A percentile compares a stretch with the other conserved stretches of the same genome.
phyloP scores from a whole-genome alignment of 1,140 invertebrate species.

The Pachypsylla venusta region DNA sequence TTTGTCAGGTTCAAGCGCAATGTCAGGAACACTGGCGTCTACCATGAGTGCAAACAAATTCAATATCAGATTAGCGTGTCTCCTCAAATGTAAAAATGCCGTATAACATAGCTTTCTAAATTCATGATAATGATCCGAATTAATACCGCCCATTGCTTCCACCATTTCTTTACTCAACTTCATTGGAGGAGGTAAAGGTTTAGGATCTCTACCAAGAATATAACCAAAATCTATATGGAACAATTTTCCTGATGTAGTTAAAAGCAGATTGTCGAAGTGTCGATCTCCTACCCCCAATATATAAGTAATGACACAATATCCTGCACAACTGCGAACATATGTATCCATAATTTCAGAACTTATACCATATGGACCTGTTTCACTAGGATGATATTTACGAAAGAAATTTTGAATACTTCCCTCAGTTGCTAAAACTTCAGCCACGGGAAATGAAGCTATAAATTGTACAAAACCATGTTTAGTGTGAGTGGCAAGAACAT shows the following conservation, averaged over 20 bases:
- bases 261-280: conserved; percentile 90
- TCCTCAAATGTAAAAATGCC: conserved; percentile 84
- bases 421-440: conserved; percentile 74
- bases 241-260: conserved; percentile 77
- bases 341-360: conserved; percentile 91
- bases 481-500: conserved; percentile 81
- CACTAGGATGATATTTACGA: conserved; percentile 71
- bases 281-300: conserved; percentile 93
- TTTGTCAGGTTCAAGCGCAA: conserved; percentile 96
- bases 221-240: conserved; percentile 99
- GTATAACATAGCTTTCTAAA: conserved; percentile 93
- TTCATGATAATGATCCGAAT: conserved; percentile 84
- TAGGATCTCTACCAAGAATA: conserved; percentile 94
- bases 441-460: conserved; percentile 85
- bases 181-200: conserved; percentile 96
- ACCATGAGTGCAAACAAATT: conserved; percentile 98
- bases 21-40: conserved; percentile 96
- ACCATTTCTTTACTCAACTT: conserved; percentile 99
- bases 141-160: conserved; percentile 92
- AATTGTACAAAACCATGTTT: conserved; percentile 96
- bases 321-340: conserved; percentile 93
- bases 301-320: conserved; percentile 98
- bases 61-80: conserved; percentile 91
- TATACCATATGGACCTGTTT: conserved; percentile 78
- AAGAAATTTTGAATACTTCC: conserved; percentile 85